Conservation (phyloP, 2,888 invertebrate species). For the Crematogaster levior region DNA sequence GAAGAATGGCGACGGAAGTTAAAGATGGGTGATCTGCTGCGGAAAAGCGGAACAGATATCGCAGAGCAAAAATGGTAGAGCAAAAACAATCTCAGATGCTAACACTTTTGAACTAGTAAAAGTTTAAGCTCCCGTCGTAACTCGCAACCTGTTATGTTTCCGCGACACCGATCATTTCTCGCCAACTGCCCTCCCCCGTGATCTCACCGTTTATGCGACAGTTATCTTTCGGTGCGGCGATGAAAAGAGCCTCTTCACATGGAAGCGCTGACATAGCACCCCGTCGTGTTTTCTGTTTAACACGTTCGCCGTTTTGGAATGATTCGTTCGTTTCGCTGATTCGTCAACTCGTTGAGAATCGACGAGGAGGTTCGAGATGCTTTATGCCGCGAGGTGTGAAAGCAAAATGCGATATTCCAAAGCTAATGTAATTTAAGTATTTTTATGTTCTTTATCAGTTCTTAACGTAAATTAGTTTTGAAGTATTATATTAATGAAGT, state of each 20-base stretch:
- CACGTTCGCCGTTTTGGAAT: neutral
- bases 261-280: constrained; percentile 50
- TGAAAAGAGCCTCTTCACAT: constrained; percentile 57
- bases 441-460: neutral
- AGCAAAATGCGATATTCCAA: neutral
- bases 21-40: neutral
- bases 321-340: constrained; percentile 9
- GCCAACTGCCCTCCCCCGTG: constrained; percentile 76
- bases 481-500: neutral
- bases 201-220: constrained; percentile 78
- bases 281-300: constrained; percentile 31
- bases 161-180: constrained; percentile 78
- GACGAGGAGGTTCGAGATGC: neutral
- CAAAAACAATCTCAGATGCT: constrained; percentile 81
- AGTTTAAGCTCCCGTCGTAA: constrained; percentile 81
- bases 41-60: neutral
- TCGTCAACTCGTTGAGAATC: neutral
- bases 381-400: neutral
- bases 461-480: neutral
- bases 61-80: constrained; percentile 7
- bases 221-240: constrained; percentile 57
- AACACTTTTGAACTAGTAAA: constrained; percentile 80
- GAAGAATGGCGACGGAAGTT: neutral
- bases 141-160: constrained; percentile 77
- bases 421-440: neutral